Conservation (phyloP, 2,113 vertebrate species). For the Odocoileus hemionus region DNA sequence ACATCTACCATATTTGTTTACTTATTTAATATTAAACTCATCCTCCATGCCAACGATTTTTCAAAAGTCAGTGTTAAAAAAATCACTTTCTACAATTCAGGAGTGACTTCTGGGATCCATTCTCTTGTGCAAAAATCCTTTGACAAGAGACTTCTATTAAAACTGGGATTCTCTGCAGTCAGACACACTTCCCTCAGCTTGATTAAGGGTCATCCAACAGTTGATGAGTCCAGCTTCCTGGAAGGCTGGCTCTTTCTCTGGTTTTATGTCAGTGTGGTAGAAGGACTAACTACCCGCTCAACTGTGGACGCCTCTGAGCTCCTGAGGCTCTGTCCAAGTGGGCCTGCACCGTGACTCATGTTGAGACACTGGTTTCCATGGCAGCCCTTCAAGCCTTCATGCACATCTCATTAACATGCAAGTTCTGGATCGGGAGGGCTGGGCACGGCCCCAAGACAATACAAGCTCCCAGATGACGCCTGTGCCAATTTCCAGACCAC, state of each 20-base stretch:
- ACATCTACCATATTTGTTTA: not conserved
- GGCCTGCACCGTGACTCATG: rapidly evolving
- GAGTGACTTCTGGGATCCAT: not conserved
- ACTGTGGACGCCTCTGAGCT: not conserved
- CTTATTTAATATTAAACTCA: not conserved
- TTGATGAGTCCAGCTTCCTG: not conserved
- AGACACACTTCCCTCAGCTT: not conserved
- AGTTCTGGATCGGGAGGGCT: not conserved
- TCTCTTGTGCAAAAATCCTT: not conserved
- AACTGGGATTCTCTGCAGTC: no score
- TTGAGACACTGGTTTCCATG: not conserved
- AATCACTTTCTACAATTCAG: not conserved
- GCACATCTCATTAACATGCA: not conserved
- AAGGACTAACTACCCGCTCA: not conserved
- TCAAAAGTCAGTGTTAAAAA: not conserved
- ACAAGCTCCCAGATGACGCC: no score
- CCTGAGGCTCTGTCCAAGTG: not conserved
- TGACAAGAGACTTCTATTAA: not conserved
- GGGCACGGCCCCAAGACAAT: not conserved
- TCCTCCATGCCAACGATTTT: not conserved
- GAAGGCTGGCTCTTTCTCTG: not conserved
- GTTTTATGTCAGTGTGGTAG: not conserved
- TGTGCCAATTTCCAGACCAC: not conserved
- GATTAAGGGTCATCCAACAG: not conserved
- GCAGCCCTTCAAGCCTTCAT: not conserved